Base-by-base conservation (phyloP, 2,113 vertebrate species). In the Lamprotornis superbus region DNA sequence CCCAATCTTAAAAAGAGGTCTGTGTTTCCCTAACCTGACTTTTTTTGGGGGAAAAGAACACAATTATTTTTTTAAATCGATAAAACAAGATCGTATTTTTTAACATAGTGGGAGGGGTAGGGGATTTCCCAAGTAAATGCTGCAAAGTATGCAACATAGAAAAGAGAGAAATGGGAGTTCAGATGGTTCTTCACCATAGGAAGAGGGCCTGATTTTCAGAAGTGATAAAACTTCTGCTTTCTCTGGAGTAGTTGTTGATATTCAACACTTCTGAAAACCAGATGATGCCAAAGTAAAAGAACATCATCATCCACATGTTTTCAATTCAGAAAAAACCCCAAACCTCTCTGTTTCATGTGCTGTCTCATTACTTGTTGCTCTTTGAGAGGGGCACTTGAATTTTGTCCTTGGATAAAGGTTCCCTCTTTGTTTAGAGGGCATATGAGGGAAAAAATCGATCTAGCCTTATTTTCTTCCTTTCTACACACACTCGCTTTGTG, bases 401-500 rank as follows among this genome's bases (percentile, higher is more conserved):
- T 97, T 97, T 91, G 67, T 91, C 90, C 92, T 94, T 95, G 69
- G 87, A 64, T 94, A 95, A 85, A 63, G 63, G 55, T 69, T 89
- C 63, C 95, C 79, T 84, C 83, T 61, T 83, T 92, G 82, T 94
- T 83, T 87, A 86, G 93, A 95, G 70, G 79, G 90, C 30, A 33
- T 87, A 75, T 63, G 73, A 85, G 74, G 83, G 89, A 71, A 90
- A 94, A 76, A 88, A 84, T 88, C n/a, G 0, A 83, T 83, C 85
- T 83, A 96, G 93, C 91, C 94, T 87, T 96, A 87, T 92, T 97
- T 98, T 96, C 90, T 97, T 97, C 95, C 74, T 97, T 89, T 95
- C 83, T 95, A 71, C 90, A 91, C 28, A 5, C 81, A 39, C 52
- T 78, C 64, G 89, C 40, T 87, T 93, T 87, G 89, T 95, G 93